Conservation (phyloP, 2,797 vertebrate species). For the Platyrinchus mystaceus region DNA sequence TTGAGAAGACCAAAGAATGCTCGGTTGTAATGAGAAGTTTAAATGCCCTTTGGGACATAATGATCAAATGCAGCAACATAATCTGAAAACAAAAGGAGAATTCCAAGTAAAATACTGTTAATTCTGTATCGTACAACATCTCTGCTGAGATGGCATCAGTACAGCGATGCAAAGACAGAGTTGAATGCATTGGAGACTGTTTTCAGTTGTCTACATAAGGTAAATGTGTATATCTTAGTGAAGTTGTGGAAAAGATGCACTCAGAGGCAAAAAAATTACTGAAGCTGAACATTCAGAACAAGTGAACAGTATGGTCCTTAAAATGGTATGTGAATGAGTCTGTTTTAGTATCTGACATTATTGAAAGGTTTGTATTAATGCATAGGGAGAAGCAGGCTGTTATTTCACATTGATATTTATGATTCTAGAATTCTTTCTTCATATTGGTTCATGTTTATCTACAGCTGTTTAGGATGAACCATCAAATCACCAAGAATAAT, state of each 20-base stretch:
- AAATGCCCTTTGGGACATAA: not conserved
- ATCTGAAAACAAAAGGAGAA: not conserved
- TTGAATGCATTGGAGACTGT: not conserved
- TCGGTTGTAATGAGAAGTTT: not conserved
- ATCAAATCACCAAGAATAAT: not conserved
- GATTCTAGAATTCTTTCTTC: not conserved
- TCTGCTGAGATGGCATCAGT: not conserved
- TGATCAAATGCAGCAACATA: not conserved
- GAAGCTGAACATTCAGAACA: not conserved
- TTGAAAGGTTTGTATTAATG: not conserved
- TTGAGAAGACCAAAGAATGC: not conserved
- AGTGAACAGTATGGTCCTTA: not conserved
- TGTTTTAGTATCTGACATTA: not conserved
- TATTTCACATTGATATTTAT: not conserved
- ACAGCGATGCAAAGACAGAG: not conserved
- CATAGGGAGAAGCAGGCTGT: not conserved
- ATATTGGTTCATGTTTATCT: not conserved
- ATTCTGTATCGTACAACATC: accelerated
- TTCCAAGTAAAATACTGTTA: not conserved
- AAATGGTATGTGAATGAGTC: not conserved
- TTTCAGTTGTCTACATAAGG: not conserved
- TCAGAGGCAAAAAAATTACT: not conserved
- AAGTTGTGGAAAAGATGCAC: not conserved
- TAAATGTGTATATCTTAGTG: not conserved
- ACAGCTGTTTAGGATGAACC: not conserved